Evolutionary conservation across 2,888 invertebrate genomes (phyloP), one percentile per base, ranked within the genome.

Genomic region (Hyppa rectilinea): DNA sequence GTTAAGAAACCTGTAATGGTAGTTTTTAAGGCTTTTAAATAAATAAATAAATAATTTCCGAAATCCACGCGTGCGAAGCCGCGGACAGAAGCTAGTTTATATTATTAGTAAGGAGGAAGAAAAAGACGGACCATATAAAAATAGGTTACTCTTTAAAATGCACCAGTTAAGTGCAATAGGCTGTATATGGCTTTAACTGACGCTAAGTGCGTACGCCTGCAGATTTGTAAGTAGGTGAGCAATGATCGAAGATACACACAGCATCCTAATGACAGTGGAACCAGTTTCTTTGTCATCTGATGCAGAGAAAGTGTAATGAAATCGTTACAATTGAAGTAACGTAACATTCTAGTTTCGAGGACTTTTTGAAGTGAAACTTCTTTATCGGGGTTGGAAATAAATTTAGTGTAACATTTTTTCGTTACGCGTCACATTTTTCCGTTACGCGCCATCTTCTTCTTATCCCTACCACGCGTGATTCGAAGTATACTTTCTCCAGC

Each of bases 211-310:
- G 55, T 40, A 62, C 20, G 45, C 52, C 10, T 5, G 10, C 49
- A 64, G 80, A 66, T 47, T 40, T 14, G 6, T 31, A 80, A 80
- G 66, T 60, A 60, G 59, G 60, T 75, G 45, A 53, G n/a, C 40
- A 56, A 72, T 34, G 14, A 23, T 20, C n/a, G 2, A 9, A 52
- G 45, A 52, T 52, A 31, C 56, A 20, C 29, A 20, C 80, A 80
- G 76, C 75, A 80, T 76, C 80, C 3, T 75, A 76, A 76, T 64
- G 31, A 56, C 14, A 10, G 3, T 17, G 29, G 36, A 45, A 70
- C 64, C 38, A 61, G 78, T 81, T 75, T 43, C 34, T 52, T 61
- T 43, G 43, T 64, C 29, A 81, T 64, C 40, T 49, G 12, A 2
- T 1, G 38, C 12, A 29, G 69, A 61, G 78, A 81, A 78, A 78